A percentile compares a stretch with the other conserved stretches of the same genome.
Conservation (phyloP, 2,888 invertebrate genomes). For the Philereme transversata region DNA sequence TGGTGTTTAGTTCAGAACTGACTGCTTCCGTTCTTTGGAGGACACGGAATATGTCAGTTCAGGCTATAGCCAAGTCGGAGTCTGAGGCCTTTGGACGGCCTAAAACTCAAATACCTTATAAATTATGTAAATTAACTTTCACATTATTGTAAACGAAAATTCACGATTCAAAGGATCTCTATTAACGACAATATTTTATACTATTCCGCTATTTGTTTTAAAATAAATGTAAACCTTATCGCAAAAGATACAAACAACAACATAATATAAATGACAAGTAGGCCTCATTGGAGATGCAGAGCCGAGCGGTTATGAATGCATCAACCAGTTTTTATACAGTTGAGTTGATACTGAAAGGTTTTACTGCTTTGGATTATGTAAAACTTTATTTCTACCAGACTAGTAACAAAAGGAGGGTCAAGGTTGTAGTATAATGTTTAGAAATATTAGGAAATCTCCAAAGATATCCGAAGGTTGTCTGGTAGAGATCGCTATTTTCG, state of each 20-base stretch:
- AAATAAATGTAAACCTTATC: constrained; percentile 16
- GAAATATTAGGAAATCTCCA: too few species aligned
- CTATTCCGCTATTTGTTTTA: constrained; percentile 13
- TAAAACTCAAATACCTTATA: too few species aligned
- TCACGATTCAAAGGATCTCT: background rate
- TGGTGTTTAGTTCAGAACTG: too few species aligned
- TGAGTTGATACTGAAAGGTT: constrained; percentile 23
- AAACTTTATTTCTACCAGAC: constrained; percentile 8
- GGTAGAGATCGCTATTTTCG: too few species aligned
- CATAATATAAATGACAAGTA: constrained; percentile 21
- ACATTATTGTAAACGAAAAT: too few species aligned
- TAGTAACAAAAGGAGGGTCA: background rate
- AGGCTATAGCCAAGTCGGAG: too few species aligned
- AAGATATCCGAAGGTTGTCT: too few species aligned
- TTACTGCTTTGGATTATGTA: constrained; percentile 14
- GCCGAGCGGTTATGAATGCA: constrained; percentile 29
- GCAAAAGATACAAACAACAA: constrained; percentile 13
- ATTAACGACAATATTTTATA: too few species aligned
- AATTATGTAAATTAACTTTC: too few species aligned
- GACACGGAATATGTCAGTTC: too few species aligned
- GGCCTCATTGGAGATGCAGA: constrained; percentile 33
- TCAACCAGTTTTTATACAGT: constrained; percentile 27
- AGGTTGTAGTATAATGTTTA: background rate
- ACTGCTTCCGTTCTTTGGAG: too few species aligned
- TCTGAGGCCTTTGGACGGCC: too few species aligned